Conservation (phyloP, 2,797 vertebrate species). For the Chaetodon trifasciatus region DNA sequence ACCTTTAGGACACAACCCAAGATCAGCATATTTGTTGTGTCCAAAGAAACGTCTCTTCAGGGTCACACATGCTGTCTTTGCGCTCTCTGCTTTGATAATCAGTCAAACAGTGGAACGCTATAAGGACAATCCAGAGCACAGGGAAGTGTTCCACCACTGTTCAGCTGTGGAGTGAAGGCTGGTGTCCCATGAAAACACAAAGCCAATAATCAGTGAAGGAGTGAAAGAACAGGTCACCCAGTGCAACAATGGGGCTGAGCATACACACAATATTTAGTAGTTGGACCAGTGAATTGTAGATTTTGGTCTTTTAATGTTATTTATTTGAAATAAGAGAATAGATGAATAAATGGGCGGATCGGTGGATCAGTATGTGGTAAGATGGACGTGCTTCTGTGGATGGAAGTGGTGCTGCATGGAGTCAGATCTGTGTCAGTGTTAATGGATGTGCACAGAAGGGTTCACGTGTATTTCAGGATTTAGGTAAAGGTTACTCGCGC, state of each 20-base stretch:
- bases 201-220: neutral
- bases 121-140: neutral
- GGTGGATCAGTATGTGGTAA: neutral
- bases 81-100: conserved; percentile 1
- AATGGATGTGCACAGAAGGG: no score
- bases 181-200: neutral
- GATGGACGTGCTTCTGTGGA: neutral
- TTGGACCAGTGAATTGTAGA: neutral
- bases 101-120: neutral
- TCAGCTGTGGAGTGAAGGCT: no score
- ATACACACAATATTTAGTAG: no score
- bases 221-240: neutral
- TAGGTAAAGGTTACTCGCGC: no score
- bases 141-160: neutral
- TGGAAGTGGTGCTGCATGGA: neutral
- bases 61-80: neutral
- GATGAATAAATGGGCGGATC: neutral
- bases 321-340: neutral
- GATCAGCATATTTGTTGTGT: neutral
- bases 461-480: no score
- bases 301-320: neutral
- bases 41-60: neutral
- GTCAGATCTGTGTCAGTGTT: no score
- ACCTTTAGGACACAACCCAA: neutral
- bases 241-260: neutral